Percentiles rank a stretch among this genome's conserved stretches.
phyloP scores from a whole-genome alignment of 2,113 vertebrate genomes.

The Coturnix japonica region DNA sequence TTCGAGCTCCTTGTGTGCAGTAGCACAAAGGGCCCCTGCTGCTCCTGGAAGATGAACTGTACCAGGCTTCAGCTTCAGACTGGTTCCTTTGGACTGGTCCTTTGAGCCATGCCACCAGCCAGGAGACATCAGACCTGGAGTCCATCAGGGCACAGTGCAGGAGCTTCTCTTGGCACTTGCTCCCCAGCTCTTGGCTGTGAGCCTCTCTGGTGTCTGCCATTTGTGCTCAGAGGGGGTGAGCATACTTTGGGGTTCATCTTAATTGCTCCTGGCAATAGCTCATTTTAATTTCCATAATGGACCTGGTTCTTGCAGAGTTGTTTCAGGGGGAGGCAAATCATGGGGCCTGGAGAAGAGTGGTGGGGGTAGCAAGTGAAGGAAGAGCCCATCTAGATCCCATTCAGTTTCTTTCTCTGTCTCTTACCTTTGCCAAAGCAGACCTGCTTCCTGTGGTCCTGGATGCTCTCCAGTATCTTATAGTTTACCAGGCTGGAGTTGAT shows the following conservation, averaged over 20 bases:
- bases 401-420: slow-evolving; percentile 18
- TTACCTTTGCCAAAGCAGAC: slow-evolving; percentile 4
- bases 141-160: not conserved
- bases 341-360: not conserved
- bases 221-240: not conserved
- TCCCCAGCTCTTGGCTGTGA: not conserved
- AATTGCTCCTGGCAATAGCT: slow-evolving; percentile 65
- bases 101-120: not conserved
- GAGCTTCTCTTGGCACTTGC: slow-evolving; percentile 21
- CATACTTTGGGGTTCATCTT: not conserved
- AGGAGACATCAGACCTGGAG: not conserved
- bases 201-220: slow-evolving; percentile 15
- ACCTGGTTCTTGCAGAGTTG: slow-evolving; percentile 48
- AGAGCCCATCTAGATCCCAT: slow-evolving; percentile 18
- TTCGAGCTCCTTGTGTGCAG: not conserved
- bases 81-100: not conserved
- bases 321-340: slow-evolving; percentile 50
- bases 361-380: not conserved
- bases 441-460: slow-evolving; percentile 25
- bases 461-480: not conserved
- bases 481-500: not conserved
- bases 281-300: slow-evolving; percentile 74
- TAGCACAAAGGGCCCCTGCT: fast-evolving
- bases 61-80: not conserved
- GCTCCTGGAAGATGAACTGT: not conserved